Percentiles rank a stretch among this genome's conserved stretches.
Evolutionary conservation across 2,888 invertebrate species (phyloP).

Genomic region (Eupeodes luniger): DNA sequence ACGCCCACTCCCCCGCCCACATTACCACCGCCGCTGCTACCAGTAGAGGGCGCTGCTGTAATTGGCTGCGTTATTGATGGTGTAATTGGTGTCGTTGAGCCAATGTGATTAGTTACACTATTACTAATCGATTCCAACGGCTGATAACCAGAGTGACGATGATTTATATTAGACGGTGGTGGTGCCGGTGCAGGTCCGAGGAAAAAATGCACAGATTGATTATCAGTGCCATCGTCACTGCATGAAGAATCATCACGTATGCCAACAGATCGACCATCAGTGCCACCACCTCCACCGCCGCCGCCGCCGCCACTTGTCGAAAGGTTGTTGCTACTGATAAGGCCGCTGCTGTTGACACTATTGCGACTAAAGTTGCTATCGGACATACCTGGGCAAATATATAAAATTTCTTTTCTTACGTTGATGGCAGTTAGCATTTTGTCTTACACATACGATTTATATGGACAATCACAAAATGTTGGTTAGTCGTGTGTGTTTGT

Average conservation of each 20-base stretch:
- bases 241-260: slow-evolving; percentile 82
- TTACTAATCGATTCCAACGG: slow-evolving; percentile 58
- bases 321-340: slow-evolving; percentile 71
- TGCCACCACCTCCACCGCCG: slow-evolving; percentile 75
- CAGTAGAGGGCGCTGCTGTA: slow-evolving; percentile 50
- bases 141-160: slow-evolving; percentile 65
- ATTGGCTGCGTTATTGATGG: slow-evolving; percentile 45
- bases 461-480: slow-evolving; percentile 70
- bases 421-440: slow-evolving; percentile 77
- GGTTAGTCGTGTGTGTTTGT: slow-evolving; percentile 50
- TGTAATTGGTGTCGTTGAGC: slow-evolving; percentile 63
- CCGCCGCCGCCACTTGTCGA: slow-evolving; percentile 77
- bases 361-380: slow-evolving; percentile 81
- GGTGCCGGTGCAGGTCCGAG: slow-evolving; percentile 77
- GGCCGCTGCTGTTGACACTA: slow-evolving; percentile 77
- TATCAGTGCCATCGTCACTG: slow-evolving; percentile 81
- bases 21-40: slow-evolving; percentile 37
- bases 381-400: slow-evolving; percentile 81
- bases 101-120: slow-evolving; percentile 67
- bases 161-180: slow-evolving; percentile 47
- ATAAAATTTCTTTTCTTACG: slow-evolving; percentile 81
- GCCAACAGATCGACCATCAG: slow-evolving; percentile 78
- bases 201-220: slow-evolving; percentile 80
- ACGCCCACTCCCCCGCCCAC: no score
- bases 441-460: slow-evolving; percentile 63